Conservation (phyloP, 2,797 vertebrate genomes). For the Morus bassanus region DNA sequence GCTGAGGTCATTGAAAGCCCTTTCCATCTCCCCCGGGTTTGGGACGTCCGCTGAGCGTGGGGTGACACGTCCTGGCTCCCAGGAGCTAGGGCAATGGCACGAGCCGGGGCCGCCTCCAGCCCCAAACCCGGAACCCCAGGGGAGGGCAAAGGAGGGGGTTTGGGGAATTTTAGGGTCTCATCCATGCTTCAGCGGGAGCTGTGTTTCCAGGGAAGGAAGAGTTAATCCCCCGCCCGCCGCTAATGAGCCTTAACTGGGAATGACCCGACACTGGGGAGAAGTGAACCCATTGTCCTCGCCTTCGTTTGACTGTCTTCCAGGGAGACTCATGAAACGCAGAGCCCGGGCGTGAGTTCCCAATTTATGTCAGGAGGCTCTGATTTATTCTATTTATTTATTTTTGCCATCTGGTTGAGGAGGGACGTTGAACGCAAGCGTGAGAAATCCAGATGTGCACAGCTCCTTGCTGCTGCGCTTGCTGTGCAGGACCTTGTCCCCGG, state of each 20-base stretch:
- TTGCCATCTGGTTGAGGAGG: conserved; percentile 66
- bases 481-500: neutral
- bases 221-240: conserved; percentile 26
- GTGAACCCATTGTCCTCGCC: conserved; percentile 63
- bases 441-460: conserved; percentile 64
- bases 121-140: accelerated
- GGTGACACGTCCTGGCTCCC: neutral
- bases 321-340: conserved; percentile 57
- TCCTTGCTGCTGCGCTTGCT: neutral
- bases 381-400: conserved; percentile 71
- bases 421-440: conserved; percentile 50
- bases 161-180: neutral
- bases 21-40: neutral
- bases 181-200: accelerated
- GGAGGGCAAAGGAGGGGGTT: neutral
- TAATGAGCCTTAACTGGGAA: conserved; percentile 66
- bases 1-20: conserved; percentile 31
- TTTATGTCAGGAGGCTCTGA: conserved; percentile 64
- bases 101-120: neutral
- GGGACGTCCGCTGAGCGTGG: neutral
- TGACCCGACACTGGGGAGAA: conserved; percentile 59
- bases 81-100: neutral
- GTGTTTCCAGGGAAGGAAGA: neutral
- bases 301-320: conserved; percentile 58
- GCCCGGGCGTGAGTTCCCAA: conserved; percentile 54